Evolutionary conservation across 2,888 invertebrate species (phyloP).

Genomic region (Trichacis sp.): DNA sequence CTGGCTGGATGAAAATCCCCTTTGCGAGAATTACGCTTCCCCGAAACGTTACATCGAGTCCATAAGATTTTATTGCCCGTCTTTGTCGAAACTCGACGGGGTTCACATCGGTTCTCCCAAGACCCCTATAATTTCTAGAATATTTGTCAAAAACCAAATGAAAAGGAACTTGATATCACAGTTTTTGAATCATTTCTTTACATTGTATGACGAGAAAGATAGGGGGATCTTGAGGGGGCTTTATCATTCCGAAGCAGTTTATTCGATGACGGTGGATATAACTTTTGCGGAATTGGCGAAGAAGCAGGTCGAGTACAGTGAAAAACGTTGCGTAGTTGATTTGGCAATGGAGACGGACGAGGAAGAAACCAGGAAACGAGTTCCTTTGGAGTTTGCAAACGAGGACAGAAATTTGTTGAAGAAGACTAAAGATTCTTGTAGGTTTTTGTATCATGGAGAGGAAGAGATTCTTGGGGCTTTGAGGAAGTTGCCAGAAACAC

Average conservation of each 20-base stretch:
- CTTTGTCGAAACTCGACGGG: conserved; percentile 72
- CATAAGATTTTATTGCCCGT: conserved; percentile 71
- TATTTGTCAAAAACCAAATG: conserved; percentile 44
- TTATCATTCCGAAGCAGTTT: conserved; percentile 75
- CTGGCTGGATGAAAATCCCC: conserved; percentile 78
- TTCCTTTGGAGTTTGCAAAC: conserved; percentile 45
- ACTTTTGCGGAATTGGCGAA: conserved; percentile 25
- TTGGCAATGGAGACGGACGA: conserved; percentile 11
- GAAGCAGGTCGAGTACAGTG: not conserved
- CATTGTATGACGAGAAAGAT: conserved; percentile 75
- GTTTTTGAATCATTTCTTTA: conserved; percentile 77
- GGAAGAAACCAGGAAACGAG: conserved; percentile 5
- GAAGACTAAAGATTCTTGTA: conserved; percentile 39
- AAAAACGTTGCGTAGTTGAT: not conserved
- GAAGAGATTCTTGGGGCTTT: conserved; percentile 54
- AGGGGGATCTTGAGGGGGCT: conserved; percentile 72
- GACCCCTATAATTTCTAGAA: conserved; percentile 49
- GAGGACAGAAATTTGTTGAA: conserved; percentile 70
- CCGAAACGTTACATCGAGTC: conserved; percentile 74
- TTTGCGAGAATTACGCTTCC: conserved; percentile 76
- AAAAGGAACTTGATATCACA: conserved; percentile 70
- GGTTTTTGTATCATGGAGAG: conserved; percentile 52
- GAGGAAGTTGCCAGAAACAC: conserved; percentile 70
- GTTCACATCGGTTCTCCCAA: conserved; percentile 52
- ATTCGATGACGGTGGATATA: conserved; percentile 72